These are phyloP conservation scores for Oscheius sp. DNA, from an alignment of 2,888 invertebrate species.

Conservation along the genomic window DNA sequence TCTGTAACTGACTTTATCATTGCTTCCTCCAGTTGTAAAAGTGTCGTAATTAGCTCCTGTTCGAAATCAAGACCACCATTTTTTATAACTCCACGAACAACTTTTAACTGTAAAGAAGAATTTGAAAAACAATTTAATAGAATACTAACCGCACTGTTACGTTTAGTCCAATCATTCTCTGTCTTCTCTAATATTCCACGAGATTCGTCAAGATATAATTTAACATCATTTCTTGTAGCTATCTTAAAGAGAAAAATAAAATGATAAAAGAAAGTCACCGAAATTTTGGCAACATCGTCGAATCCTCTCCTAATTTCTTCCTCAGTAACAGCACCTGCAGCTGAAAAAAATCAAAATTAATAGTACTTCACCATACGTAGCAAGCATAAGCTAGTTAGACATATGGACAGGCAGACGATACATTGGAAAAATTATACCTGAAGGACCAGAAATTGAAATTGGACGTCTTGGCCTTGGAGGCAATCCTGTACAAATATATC, in stretches of 20 bases:
- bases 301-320: constrained; percentile 46
- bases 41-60: constrained; percentile 11
- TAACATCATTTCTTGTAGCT: constrained; percentile 1
- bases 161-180: constrained; percentile 89
- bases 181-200: constrained; percentile 73
- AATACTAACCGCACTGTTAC: constrained; percentile 82
- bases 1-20: constrained; percentile 86
- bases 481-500: too few species aligned
- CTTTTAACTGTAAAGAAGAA: constrained; percentile 31
- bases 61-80: constrained; percentile 39
- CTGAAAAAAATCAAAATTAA: too few species aligned
- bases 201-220: constrained; percentile 1
- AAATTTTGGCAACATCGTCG: constrained; percentile 35
- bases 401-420: too few species aligned
- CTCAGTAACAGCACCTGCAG: constrained; percentile 36
- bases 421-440: too few species aligned
- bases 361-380: too few species aligned
- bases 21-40: constrained; percentile 83
- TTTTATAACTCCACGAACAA: constrained; percentile 26
- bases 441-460: too few species aligned
- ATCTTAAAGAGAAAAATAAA: constrained; percentile 11
- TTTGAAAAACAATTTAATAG: neutral
- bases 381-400: too few species aligned
- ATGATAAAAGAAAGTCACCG: neutral
- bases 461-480: too few species aligned